phyloP scores from a whole-genome alignment of 2,113 vertebrate genomes.

The Calidris pygmaea region DNA sequence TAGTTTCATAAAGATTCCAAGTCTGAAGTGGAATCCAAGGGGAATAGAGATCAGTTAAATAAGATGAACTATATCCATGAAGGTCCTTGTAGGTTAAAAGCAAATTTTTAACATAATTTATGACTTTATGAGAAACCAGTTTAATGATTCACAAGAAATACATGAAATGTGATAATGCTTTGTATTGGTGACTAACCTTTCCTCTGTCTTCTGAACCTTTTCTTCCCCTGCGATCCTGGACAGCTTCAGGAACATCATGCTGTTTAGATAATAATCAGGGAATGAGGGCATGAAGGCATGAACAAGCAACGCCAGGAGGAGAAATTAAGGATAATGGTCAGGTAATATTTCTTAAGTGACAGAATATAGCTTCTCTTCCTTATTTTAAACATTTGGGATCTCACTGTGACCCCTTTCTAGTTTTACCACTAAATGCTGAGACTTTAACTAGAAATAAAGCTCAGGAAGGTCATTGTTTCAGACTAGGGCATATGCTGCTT shows the following conservation, averaged over 20 bases:
- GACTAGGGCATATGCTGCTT: not conserved
- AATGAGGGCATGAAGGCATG: not conserved
- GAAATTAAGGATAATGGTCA: not conserved
- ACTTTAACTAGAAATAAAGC: not conserved
- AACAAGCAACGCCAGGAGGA: not conserved
- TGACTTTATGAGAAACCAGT: conserved; percentile 21
- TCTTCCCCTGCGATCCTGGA: not conserved
- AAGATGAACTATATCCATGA: conserved; percentile 19
- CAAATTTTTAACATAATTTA: not conserved
- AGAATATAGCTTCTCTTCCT: not conserved
- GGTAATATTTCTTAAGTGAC: not conserved
- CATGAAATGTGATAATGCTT: not conserved
- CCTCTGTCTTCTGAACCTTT: not conserved
- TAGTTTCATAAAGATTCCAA: not conserved
- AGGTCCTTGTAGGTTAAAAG: conserved; percentile 44
- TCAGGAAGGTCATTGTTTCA: not conserved
- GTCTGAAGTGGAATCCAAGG: not conserved
- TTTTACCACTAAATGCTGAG: not conserved
- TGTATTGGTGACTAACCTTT: not conserved
- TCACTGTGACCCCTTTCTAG: not conserved
- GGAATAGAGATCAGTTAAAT: not conserved
- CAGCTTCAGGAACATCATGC: not conserved
- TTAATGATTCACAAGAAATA: conserved; percentile 15
- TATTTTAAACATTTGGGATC: not conserved
- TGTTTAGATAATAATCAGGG: not conserved